phyloP scores from a whole-genome alignment of 2,113 vertebrate species.

The Megaptera novaeangliae region DNA sequence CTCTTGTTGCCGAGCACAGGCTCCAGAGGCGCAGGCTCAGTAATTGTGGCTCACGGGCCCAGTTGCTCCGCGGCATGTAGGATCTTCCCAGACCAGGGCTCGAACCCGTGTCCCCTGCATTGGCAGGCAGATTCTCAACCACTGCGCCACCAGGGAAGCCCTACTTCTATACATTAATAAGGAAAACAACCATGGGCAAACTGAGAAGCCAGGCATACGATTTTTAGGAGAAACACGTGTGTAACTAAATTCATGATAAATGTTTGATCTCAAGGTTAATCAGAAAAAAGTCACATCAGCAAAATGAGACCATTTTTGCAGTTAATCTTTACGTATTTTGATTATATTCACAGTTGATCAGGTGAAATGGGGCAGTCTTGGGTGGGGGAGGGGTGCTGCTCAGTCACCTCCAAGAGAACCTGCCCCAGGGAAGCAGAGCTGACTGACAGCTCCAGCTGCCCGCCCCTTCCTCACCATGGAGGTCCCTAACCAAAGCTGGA shows the following conservation, averaged over 20 bases:
- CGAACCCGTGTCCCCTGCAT: too few relatives aligned
- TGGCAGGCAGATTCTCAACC: too few relatives aligned
- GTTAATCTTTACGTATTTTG: not conserved
- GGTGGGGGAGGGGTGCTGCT: fast-evolving
- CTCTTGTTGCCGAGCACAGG: too few relatives aligned
- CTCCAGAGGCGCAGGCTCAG: too few relatives aligned
- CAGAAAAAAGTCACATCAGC: not conserved
- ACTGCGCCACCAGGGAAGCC: too few relatives aligned
- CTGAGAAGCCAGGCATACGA: not conserved
- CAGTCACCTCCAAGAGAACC: not conserved
- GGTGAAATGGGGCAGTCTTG: not conserved
- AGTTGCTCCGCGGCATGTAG: too few relatives aligned
- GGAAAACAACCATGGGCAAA: not conserved
- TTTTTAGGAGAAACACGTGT: not conserved
- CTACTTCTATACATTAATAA: not conserved
- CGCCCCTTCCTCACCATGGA: fast-evolving
- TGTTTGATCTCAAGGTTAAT: not conserved
- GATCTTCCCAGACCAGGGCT: too few relatives aligned
- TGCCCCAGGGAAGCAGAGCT: not conserved
- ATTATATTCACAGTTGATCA: not conserved
- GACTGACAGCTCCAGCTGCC: not conserved
- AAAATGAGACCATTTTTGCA: not conserved
- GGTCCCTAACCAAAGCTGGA: not conserved
- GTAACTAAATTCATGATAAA: not conserved
- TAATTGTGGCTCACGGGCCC: too few relatives aligned